A percentile compares a stretch with the other conserved stretches of the same genome.
These are phyloP conservation scores for Acronicta leporina DNA, from an alignment of 2,888 invertebrate genomes.

Conservation along the genomic window DNA sequence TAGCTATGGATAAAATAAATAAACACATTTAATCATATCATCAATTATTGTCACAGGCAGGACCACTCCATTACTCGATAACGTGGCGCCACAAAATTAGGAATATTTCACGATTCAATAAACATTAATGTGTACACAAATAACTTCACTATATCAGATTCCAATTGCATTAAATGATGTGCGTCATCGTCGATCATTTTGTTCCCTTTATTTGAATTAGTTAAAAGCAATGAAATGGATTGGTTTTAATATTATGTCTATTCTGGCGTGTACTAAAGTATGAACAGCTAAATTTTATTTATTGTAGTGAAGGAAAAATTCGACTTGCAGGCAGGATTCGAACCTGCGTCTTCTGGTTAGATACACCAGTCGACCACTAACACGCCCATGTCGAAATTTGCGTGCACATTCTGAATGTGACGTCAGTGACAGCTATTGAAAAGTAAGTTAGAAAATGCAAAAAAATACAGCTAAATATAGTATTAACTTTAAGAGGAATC, in stretches of 20 bases:
- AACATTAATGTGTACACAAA: constrained; percentile 57
- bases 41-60: constrained; percentile 43
- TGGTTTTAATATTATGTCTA: constrained; percentile 14
- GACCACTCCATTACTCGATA: constrained; percentile 38
- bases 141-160: constrained; percentile 58
- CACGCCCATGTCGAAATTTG: too few species aligned
- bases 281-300: constrained; percentile 33
- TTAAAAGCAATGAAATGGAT: constrained; percentile 27
- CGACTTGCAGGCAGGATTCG: too few species aligned
- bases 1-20: neutral
- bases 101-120: constrained; percentile 45
- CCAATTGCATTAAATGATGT: constrained; percentile 49
- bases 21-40: constrained; percentile 41
- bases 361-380: too few species aligned
- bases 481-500: constrained; percentile 18
- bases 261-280: constrained; percentile 15
- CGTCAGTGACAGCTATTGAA: too few species aligned
- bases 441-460: too few species aligned
- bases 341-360: too few species aligned
- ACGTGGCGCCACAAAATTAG: constrained; percentile 41
- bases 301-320: too few species aligned
- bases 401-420: too few species aligned
- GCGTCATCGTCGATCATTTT: constrained; percentile 60
- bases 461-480: constrained; percentile 38
- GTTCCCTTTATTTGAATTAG: constrained; percentile 27